A percentile compares a stretch with the other conserved stretches of the same genome.
Conservation (phyloP, 2,113 vertebrate species). For the Lanius ludovicianus region DNA sequence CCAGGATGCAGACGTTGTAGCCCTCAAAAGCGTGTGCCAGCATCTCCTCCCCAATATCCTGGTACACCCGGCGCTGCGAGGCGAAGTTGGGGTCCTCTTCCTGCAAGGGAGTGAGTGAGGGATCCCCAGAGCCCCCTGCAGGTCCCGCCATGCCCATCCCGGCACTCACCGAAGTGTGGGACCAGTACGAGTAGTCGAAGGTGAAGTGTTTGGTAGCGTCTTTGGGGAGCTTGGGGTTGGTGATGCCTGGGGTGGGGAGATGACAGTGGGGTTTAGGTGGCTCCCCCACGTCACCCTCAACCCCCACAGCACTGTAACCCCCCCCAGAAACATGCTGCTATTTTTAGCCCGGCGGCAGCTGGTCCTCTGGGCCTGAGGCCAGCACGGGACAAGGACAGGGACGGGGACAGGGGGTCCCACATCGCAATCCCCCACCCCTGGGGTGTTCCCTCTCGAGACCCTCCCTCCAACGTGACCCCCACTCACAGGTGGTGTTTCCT, state of each 20-base stretch:
- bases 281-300: neutral
- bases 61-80: neutral
- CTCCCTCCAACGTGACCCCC: neutral
- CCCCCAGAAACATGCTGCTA: neutral
- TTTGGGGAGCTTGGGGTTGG: neutral
- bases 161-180: neutral
- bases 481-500: neutral
- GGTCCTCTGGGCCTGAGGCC: neutral
- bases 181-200: neutral
- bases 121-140: neutral
- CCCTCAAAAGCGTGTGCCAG: neutral
- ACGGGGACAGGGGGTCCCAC: neutral
- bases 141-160: rapidly evolving
- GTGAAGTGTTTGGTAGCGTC: neutral
- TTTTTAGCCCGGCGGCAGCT: neutral
- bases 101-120: neutral
- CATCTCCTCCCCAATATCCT: neutral
- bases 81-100: neutral
- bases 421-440: rapidly evolving
- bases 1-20: constrained; percentile 1
- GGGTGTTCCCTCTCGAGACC: neutral
- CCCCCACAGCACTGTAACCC: neutral
- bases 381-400: neutral
- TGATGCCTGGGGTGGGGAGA: neutral
- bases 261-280: neutral